phyloP scores from a whole-genome alignment of 2,113 vertebrate species.

The Alces alces region DNA sequence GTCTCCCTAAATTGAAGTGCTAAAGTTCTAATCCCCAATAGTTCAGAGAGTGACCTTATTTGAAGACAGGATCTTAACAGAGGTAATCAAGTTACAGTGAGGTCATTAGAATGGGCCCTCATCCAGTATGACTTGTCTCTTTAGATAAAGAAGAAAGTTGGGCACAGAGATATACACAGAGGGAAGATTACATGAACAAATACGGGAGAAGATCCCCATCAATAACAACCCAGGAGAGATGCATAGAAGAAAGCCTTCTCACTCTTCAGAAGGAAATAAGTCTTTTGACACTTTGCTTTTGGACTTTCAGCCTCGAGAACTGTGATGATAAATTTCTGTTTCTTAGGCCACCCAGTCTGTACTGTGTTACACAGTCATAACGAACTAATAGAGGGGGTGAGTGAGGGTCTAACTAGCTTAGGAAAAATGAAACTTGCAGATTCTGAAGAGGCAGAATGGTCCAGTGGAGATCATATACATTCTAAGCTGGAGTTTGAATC shows the following conservation, averaged over 20 bases:
- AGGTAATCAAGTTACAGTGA: background rate
- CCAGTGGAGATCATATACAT: accelerated
- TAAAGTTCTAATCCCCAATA: background rate
- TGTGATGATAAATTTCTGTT: background rate
- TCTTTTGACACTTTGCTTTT: background rate
- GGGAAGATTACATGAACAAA: background rate
- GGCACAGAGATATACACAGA: background rate
- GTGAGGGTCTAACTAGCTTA: background rate
- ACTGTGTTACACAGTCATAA: background rate
- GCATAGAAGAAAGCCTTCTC: background rate
- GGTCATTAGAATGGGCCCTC: background rate
- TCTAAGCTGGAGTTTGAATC: background rate
- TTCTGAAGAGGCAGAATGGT: background rate
- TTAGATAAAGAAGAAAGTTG: background rate
- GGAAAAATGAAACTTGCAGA: background rate
- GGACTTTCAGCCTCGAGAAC: background rate
- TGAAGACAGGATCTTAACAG: background rate
- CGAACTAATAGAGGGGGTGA: background rate
- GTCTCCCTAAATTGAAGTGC: background rate
- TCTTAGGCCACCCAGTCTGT: background rate
- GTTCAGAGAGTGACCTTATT: background rate
- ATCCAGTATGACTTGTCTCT: too few relatives aligned
- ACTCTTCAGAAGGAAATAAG: background rate
- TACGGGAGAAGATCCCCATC: accelerated
- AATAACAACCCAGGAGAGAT: background rate